Evolutionary conservation across 2,888 invertebrate genomes (phyloP).

Genomic region (Apocheima hispidaria): DNA sequence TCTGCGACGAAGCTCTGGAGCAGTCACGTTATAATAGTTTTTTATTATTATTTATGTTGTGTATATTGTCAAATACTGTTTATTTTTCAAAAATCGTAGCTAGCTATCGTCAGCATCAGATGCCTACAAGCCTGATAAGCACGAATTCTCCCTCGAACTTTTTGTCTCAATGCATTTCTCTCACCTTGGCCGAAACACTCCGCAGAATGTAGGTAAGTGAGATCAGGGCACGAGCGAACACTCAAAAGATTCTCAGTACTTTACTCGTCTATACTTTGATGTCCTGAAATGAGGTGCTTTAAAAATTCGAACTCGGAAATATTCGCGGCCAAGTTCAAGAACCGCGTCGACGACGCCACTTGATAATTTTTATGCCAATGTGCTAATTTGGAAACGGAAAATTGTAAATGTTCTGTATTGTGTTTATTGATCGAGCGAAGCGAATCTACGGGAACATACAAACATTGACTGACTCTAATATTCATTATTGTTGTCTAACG

Average conservation of each 20-base stretch:
- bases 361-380: not conserved
- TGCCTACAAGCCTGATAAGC: slow-evolving; percentile 50
- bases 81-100: not conserved
- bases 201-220: slow-evolving; percentile 32
- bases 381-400: not conserved
- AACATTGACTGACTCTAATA: no score
- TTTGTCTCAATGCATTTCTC: slow-evolving; percentile 36
- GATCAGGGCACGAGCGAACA: slow-evolving; percentile 25
- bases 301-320: slow-evolving; percentile 20
- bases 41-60: not conserved
- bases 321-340: slow-evolving; percentile 28
- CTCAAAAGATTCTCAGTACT: slow-evolving; percentile 22
- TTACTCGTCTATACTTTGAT: slow-evolving; percentile 30
- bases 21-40: no score
- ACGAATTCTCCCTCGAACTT: slow-evolving; percentile 41
- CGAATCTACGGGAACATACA: no score
- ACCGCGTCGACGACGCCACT: slow-evolving; percentile 6
- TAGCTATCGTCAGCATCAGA: slow-evolving; percentile 45
- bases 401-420: not conserved
- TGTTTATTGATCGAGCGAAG: not conserved
- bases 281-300: slow-evolving; percentile 14
- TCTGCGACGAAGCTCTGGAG: no score
- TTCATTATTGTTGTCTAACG: no score
- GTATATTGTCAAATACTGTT: not conserved
- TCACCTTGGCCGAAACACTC: slow-evolving; percentile 26